Base-by-base conservation (phyloP, 1,140 invertebrate species). In the Arctopsyche grandis region DNA sequence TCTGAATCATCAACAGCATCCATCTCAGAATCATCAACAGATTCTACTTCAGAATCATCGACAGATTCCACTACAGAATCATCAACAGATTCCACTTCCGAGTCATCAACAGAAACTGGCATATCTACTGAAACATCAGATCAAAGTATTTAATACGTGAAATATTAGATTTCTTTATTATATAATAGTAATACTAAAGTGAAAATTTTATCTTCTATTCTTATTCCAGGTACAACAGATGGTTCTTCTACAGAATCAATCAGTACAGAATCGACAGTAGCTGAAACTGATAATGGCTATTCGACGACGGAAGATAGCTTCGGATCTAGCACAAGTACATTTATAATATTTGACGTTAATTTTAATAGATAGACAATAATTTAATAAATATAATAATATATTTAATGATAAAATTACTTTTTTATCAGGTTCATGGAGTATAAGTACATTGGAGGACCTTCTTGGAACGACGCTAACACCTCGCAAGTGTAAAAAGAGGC, bases 401-500 rank as follows among this genome's bases (percentile, higher is more conserved):
- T 16, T 52, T 5, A 19, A 12, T 69, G 9, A 44, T 69, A 29
- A 10, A 29, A 56, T 63, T 38, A 21, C 22, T 19, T 79, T 81
- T 73, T 1, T 10, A 79, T 16, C 56, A 87, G 86, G 85, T 60
- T 78, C 82, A 46, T 86, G 85, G 84, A 69, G 78, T n/a, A 9
- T 71, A 0, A 84, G 89, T 19, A 90, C 89, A 0, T 83, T 90
- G 12, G 87, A 88, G 19, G 85, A 85, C 0, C 86, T 89, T 19
- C 85, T 91, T 77, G 86, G 86, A 5, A 84, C 87, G 48, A 80
- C 87, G 58, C 10, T 46, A 9, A 90, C 88, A 79, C 82, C 86
- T 12, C 86, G 86, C 48, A 92, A 92, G 84, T 94, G 93, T 82
- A 93, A 91, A 83, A 85, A 88, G 0, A 88, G 87, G 81, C 88